Conservation (phyloP, 1,140 invertebrate species). For the Cyclina sinensis region DNA sequence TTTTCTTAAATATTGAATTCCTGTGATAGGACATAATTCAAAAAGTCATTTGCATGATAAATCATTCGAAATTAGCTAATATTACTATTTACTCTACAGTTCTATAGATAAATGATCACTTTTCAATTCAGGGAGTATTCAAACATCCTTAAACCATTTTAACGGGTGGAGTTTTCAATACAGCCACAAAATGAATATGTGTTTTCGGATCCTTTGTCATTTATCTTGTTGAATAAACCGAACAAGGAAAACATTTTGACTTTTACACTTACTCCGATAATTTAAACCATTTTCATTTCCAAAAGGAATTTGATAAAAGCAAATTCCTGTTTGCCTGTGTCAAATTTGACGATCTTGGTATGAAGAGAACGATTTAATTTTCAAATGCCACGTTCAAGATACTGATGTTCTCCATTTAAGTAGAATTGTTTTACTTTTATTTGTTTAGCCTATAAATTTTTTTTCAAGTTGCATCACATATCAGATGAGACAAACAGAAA, state of each 20-base stretch:
- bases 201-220: neutral
- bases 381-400: neutral
- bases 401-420: neutral
- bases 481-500: neutral
- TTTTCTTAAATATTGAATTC: neutral
- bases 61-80: slow-evolving; percentile 15
- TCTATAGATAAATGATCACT: slow-evolving; percentile 8
- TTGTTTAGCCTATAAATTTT: neutral
- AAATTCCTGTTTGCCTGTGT: slow-evolving; percentile 28
- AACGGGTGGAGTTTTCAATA: neutral
- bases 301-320: slow-evolving; percentile 48
- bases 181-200: neutral
- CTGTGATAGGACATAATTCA: neutral
- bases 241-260: slow-evolving; percentile 46
- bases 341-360: neutral
- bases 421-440: neutral
- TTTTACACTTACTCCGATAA: slow-evolving; percentile 31
- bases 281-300: slow-evolving; percentile 39
- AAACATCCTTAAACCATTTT: neutral
- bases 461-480: neutral
- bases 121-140: neutral
- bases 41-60: slow-evolving; percentile 34
- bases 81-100: slow-evolving; percentile 13
- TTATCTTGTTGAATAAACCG: slow-evolving; percentile 46
- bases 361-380: neutral